Conservation (phyloP, 1,140 invertebrate genomes). For the Heliconius hermathena region DNA sequence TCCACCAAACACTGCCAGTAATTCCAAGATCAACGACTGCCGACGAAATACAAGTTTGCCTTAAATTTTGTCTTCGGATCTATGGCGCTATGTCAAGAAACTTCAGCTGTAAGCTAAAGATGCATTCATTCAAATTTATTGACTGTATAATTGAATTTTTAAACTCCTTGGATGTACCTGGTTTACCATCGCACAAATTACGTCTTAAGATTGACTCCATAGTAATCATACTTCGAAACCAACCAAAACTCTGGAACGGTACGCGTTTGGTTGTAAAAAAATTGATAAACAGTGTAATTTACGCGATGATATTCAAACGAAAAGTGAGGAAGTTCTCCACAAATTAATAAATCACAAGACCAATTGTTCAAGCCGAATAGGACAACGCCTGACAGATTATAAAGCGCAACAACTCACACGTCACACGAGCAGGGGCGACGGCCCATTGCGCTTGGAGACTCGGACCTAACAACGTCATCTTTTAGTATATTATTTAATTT, state of each 20-base stretch:
- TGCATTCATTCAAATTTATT: conserved; percentile 50
- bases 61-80: too few species aligned
- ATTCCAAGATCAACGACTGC: too few species aligned
- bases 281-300: conserved; percentile 18
- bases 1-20: too few species aligned
- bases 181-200: conserved; percentile 45
- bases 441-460: too few species aligned
- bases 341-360: too few species aligned
- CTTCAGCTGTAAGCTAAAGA: conserved; percentile 42
- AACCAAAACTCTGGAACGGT: conserved; percentile 15
- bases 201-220: conserved; percentile 46
- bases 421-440: too few species aligned
- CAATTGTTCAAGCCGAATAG: too few species aligned
- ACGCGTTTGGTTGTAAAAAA: conserved; percentile 23
- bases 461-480: too few species aligned
- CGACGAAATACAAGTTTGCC: too few species aligned
- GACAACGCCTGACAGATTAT: too few species aligned
- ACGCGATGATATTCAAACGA: conserved; percentile 18
- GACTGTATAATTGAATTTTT: conserved; percentile 4
- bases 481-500: too few species aligned
- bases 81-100: not conserved
- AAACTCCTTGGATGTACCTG: conserved; percentile 2
- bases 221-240: conserved; percentile 41
- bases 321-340: not conserved
- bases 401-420: too few species aligned